Conservation (phyloP, 2,113 vertebrate species). For the Vombatus ursinus region DNA sequence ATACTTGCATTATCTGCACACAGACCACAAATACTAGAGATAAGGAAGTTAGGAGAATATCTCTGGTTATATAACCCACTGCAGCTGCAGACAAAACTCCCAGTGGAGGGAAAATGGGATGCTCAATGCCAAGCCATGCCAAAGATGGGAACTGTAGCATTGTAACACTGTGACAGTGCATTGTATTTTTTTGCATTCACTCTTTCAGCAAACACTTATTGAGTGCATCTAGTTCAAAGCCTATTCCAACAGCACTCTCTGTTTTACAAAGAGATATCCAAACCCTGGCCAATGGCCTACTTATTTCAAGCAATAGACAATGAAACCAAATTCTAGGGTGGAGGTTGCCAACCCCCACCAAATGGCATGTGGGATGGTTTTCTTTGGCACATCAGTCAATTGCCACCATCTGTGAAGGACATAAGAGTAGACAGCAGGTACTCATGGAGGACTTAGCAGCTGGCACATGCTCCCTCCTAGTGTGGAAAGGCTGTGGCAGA, state of each 20-base stretch:
- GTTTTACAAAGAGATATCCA: neutral
- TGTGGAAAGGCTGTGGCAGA: neutral
- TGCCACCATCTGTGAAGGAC: neutral
- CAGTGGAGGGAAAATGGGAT: neutral
- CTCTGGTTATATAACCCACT: neutral
- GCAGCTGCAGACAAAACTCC: neutral
- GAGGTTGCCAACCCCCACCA: neutral
- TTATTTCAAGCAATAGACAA: neutral
- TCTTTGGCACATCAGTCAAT: neutral
- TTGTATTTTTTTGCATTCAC: neutral
- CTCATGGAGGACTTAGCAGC: neutral
- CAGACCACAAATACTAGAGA: neutral
- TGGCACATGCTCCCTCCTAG: neutral
- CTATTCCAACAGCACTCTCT: neutral
- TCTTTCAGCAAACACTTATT: neutral
- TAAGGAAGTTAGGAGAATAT: neutral
- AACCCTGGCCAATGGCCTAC: neutral
- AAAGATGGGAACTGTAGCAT: neutral
- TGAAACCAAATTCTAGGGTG: constrained; percentile 1
- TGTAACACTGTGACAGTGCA: neutral
- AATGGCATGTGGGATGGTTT: constrained; percentile 1
- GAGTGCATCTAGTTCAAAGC: neutral
- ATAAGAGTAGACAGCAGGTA: neutral
- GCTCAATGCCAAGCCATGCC: neutral
- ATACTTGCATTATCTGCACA: neutral